phyloP scores from a whole-genome alignment of 2,113 vertebrate species.

The Strix uralensis region DNA sequence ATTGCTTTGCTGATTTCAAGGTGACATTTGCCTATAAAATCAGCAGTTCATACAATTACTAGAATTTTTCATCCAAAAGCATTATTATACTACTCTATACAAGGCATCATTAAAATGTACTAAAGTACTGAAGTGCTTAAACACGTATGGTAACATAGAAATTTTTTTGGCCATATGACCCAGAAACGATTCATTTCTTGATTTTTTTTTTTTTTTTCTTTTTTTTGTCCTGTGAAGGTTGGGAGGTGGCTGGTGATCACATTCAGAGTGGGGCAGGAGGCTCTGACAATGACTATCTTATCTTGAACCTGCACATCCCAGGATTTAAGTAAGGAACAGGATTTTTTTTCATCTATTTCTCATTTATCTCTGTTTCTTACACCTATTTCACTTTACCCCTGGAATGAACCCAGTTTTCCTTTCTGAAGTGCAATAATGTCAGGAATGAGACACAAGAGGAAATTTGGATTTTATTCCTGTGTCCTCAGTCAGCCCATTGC shows the following conservation, averaged over 20 bases:
- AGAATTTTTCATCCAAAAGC: background rate
- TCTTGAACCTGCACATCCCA: conserved; percentile 91
- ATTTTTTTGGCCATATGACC: background rate
- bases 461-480: background rate
- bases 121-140: background rate
- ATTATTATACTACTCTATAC: background rate
- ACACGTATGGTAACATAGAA: background rate
- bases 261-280: conserved; percentile 90
- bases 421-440: background rate
- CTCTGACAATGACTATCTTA: conserved; percentile 96
- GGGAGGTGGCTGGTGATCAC: conserved; percentile 94
- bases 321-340: conserved; percentile 89
- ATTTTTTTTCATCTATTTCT: background rate
- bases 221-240: conserved; percentile 75
- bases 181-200: background rate
- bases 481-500: background rate
- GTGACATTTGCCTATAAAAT: background rate
- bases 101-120: background rate
- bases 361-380: background rate
- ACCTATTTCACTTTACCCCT: background rate
- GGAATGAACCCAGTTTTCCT: background rate
- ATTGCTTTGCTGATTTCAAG: background rate
- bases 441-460: background rate
- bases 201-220: background rate
- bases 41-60: background rate